phyloP scores from a whole-genome alignment of 2,797 vertebrate species.

The Chromis chromis region DNA sequence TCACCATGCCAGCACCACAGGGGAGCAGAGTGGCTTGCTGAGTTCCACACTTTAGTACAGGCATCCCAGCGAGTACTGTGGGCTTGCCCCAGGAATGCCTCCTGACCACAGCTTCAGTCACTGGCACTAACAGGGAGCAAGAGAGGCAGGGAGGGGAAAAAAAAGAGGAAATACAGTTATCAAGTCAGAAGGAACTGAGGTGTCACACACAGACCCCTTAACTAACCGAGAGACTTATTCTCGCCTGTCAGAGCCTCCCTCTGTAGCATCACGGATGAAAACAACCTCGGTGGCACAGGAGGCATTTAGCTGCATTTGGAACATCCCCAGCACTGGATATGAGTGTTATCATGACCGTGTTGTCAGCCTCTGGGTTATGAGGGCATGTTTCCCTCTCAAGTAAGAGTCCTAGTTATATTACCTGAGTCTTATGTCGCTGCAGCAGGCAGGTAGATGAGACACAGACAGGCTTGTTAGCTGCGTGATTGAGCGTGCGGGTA shows the following conservation, averaged over 20 bases:
- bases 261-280: constrained; percentile 3
- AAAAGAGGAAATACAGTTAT: constrained; percentile 55
- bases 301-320: background rate
- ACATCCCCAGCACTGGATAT: background rate
- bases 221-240: constrained; percentile 4
- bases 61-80: constrained; percentile 73
- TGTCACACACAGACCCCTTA: constrained; percentile 11
- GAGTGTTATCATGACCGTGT: constrained; percentile 24
- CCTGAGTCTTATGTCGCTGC: constrained; percentile 29
- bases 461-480: constrained; percentile 43
- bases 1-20: constrained; percentile 79
- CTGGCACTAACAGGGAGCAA: constrained; percentile 64
- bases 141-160: constrained; percentile 26
- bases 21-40: constrained; percentile 75
- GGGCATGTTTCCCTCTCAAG: constrained; percentile 51
- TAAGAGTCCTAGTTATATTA: constrained; percentile 37
- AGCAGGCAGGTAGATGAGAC: constrained; percentile 39
- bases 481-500: constrained; percentile 46
- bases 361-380: constrained; percentile 43
- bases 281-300: background rate
- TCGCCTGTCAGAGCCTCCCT: constrained; percentile 1
- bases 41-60: constrained; percentile 76
- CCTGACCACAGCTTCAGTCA: constrained; percentile 73
- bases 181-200: constrained; percentile 27
- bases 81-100: constrained; percentile 80